Evolutionary conservation across 2,113 vertebrate genomes (phyloP), one percentile per base, ranked within the genome.

Genomic region (Ibidorhyncha struthersii): DNA sequence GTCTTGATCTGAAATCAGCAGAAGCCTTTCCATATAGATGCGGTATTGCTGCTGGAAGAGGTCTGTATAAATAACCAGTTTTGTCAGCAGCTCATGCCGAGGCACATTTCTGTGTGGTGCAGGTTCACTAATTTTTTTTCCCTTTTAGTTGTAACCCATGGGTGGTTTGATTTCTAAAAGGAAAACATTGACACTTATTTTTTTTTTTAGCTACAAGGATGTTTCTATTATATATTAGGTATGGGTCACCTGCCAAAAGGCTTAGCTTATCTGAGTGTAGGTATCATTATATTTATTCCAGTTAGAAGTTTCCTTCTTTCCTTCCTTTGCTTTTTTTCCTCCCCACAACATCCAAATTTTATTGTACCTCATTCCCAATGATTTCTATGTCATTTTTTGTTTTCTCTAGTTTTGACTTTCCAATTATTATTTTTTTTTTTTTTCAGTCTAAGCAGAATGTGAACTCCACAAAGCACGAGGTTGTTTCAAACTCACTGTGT

Each of bases 41-140:
- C 0, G 0, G 10, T 43, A 50, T 32, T 0, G 0, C 52, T 89
- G 27, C n/a, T 49, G 58, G 23, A 71, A 55, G 49, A 50, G 16
- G 27, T 61, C n/a, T 49, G 14, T 49, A 17, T 65, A 45, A 67
- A 45, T 9, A 52, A 12, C 4, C 34, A 6, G 11, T 32, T 93
- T 69, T 72, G 34, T 58, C 72, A 72, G n/a, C 40, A 38, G 27
- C 36, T 78, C 16, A 8, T 40, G 25, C 20, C 50, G n/a, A 79
- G 34, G 38, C 15, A 36, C 19, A 29, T 30, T 86, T 79, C 72
- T 79, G 34, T 41, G 23, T 21, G 12, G 10, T 49, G 36, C 21
- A 43, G 9, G 27, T 38, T 88, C n/a, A 19, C 32, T 66, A 19
- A 5, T n/a, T 22, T 59, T 45, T 74, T 73, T 45, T 3, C 3